Conservation (phyloP, 2,888 invertebrate species). For the Iselma pallidipennis region DNA sequence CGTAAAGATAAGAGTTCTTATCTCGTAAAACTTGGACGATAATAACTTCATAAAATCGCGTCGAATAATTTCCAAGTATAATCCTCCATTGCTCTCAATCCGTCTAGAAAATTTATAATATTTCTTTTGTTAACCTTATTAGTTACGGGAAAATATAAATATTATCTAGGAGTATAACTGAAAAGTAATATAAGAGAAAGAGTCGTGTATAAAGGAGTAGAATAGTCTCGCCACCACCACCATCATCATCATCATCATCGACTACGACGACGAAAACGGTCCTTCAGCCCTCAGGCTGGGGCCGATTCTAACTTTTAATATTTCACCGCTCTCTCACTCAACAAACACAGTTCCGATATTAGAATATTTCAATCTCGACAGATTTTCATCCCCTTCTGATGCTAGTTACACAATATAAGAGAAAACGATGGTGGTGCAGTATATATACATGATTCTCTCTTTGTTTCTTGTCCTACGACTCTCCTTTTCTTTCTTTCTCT, state of each 20-base stretch:
- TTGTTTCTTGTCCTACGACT: no score
- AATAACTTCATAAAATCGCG: background rate
- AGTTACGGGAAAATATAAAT: no score
- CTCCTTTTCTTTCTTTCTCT: background rate
- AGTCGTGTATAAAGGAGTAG: constrained; percentile 31
- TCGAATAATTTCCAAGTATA: background rate
- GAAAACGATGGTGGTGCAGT: background rate
- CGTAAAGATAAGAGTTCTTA: constrained; percentile 8
- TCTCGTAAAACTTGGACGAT: background rate
- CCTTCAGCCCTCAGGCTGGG: constrained; percentile 32
- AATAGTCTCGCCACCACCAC: constrained; percentile 29
- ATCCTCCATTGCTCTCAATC: background rate
- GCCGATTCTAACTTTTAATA: constrained; percentile 45
- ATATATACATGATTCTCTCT: background rate
- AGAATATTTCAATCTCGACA: constrained; percentile 56
- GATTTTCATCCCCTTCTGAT: constrained; percentile 42
- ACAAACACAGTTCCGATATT: constrained; percentile 51
- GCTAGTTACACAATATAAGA: background rate
- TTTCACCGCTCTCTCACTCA: constrained; percentile 43
- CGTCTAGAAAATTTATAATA: background rate
- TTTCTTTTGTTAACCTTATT: background rate
- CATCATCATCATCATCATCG: constrained; percentile 20
- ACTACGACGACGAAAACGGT: constrained; percentile 13
- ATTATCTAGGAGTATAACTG: constrained; percentile 7
- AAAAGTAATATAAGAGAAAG: constrained; percentile 29